Evolutionary conservation across 2,113 vertebrate genomes (phyloP).

Genomic region (Gracilinanus agilis): DNA sequence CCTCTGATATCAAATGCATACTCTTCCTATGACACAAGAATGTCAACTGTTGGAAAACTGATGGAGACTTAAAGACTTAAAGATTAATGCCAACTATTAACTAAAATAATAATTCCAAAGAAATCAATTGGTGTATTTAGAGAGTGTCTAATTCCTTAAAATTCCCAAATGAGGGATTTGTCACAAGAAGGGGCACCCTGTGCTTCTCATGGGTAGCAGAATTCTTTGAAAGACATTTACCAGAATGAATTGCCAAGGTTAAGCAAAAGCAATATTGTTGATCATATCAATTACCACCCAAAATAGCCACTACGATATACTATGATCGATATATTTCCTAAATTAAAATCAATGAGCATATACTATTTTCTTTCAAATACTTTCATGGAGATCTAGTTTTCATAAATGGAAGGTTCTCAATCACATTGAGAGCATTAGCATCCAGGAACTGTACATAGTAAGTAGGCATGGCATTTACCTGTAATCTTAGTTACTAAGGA

Average conservation of each 20-base stretch:
- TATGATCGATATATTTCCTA: background rate
- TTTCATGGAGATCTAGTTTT: constrained; percentile 81
- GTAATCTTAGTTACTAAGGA: background rate
- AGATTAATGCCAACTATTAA: too few relatives aligned
- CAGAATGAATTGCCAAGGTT: background rate
- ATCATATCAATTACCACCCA: background rate
- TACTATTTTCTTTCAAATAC: background rate
- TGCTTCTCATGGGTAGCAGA: too few relatives aligned
- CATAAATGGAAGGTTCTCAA: constrained; percentile 83
- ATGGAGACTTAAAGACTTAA: too few relatives aligned
- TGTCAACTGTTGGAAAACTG: too few relatives aligned
- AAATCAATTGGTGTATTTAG: too few relatives aligned
- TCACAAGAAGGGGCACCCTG: too few relatives aligned
- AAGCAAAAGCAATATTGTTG: background rate
- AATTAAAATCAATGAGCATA: background rate
- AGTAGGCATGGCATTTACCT: background rate
- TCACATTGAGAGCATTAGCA: constrained; percentile 98
- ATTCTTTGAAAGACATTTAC: background rate
- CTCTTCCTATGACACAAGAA: too few relatives aligned
- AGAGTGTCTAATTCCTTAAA: too few relatives aligned
- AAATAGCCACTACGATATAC: background rate
- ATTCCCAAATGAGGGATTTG: too few relatives aligned
- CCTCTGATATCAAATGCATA: too few relatives aligned
- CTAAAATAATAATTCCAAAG: too few relatives aligned
- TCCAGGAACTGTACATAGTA: constrained; percentile 91